A percentile compares a stretch with the other conserved stretches of the same genome.
Conservation (phyloP, 2,113 vertebrate genomes). For the Hyperopisus bebe region DNA sequence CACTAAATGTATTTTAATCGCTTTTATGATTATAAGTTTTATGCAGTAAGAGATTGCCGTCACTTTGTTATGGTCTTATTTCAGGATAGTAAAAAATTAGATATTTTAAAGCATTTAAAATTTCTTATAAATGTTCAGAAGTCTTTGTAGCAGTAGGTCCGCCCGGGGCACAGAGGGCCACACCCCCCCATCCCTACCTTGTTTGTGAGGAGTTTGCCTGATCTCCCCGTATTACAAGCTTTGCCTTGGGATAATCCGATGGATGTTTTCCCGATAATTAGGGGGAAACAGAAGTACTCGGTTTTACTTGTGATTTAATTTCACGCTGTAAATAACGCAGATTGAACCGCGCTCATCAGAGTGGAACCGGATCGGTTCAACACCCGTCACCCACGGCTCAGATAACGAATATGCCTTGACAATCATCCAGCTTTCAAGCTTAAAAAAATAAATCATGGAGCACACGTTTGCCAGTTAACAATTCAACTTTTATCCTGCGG, state of each 20-base stretch:
- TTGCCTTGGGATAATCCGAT: neutral
- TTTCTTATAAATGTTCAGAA: neutral
- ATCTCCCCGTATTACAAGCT: neutral
- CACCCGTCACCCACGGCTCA: slow-evolving; percentile 35
- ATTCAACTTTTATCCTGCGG: slow-evolving; percentile 36
- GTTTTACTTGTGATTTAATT: neutral
- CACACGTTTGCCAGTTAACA: slow-evolving; percentile 33
- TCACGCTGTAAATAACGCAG: neutral
- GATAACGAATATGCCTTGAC: slow-evolving; percentile 29
- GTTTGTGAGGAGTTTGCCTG: neutral
- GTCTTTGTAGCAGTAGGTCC: neutral
- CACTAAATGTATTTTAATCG: neutral
- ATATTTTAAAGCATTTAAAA: neutral
- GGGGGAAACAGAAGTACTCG: neutral
- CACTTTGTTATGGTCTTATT: neutral
- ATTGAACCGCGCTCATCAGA: slow-evolving; percentile 23
- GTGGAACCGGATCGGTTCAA: slow-evolving; percentile 42
- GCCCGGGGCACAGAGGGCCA: neutral
- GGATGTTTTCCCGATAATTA: neutral
- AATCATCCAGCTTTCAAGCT: slow-evolving; percentile 26
- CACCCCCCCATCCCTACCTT: neutral
- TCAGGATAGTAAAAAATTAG: no score
- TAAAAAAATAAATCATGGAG: slow-evolving; percentile 21
- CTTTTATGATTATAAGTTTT: neutral
- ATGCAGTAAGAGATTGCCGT: neutral